Evolutionary conservation across 2,113 vertebrate genomes (phyloP), one percentile per base, ranked within the genome.

Genomic region (Psittacula cyanocephala): DNA sequence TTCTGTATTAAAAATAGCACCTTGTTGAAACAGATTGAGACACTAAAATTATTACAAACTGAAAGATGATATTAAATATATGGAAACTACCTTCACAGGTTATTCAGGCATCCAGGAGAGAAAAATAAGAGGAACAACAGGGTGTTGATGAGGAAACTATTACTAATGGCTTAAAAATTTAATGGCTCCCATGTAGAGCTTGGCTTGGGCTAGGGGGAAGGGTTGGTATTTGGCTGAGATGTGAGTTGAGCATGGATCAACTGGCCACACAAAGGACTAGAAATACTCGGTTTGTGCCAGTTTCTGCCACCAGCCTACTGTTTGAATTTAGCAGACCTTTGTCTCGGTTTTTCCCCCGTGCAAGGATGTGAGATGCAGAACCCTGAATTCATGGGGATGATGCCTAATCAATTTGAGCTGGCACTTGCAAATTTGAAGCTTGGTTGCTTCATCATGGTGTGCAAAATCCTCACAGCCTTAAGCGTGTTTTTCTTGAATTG

Each of bases 1-100:
- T 91, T 93, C 74, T 82, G 43, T 43, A 50, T 82, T 87, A 80
- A 97, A 95, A 96, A 95, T 57, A 93, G n/a, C 55, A 80, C 67
- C 37, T 75, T 9, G 4, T 44, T 94, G 92, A 96, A 91, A 44
- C 75, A 74, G 47, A 93, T n/a, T 64, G 80, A 95, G 83, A 93
- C 41, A 46, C 43, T 64, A 81, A 93, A 95, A 94, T 87, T 5
- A 15, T 79, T 85, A 72, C 37, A 87, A 96, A 85, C 77, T 60
- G 80, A 76, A 93, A 83, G 85, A 91, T 77, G 19, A 52, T 89
- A 90, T 82, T 87, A 87, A 91, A 85, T 67, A n/a, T 87, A 72
- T 77, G 59, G 23, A 91, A 94, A 70, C 41, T 67, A 95, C 63
- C 47, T 84, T 87, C 70, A 46, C 2, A 0, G 44, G 31, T 57